A percentile compares a stretch with the other conserved stretches of the same genome.
Conservation (phyloP, 2,797 vertebrate species). For the Sebastes nivosus region DNA sequence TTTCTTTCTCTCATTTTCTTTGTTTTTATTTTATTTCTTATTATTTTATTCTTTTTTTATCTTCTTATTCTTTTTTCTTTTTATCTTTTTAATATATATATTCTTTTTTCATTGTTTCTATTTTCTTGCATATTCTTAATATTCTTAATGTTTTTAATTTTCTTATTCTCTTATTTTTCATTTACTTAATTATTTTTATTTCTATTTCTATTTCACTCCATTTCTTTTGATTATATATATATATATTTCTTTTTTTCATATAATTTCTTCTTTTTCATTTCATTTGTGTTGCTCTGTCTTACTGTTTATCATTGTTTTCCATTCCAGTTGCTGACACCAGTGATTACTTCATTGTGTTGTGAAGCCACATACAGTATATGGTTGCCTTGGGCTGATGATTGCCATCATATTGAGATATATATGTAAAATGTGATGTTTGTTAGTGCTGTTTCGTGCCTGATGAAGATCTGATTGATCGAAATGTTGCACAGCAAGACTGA, state of each 20-base stretch:
- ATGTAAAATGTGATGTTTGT: neutral
- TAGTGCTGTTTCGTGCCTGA: neutral
- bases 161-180: neutral
- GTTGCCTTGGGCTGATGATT: neutral
- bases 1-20: neutral
- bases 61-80: neutral
- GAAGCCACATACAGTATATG: neutral
- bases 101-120: neutral
- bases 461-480: neutral
- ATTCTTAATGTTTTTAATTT: neutral
- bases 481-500: neutral
- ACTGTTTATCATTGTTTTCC: neutral
- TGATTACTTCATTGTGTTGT: neutral
- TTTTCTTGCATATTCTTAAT: neutral
- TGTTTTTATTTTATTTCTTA: fast-evolving
- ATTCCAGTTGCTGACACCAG: neutral
- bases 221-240: neutral
- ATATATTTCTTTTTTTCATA: too few species aligned
- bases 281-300: neutral
- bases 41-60: neutral
- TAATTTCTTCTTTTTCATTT: neutral
- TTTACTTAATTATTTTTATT: neutral
- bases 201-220: neutral
- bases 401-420: neutral
- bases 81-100: neutral